phyloP scores from a whole-genome alignment of 2,113 vertebrate genomes.

The Cariama cristata region DNA sequence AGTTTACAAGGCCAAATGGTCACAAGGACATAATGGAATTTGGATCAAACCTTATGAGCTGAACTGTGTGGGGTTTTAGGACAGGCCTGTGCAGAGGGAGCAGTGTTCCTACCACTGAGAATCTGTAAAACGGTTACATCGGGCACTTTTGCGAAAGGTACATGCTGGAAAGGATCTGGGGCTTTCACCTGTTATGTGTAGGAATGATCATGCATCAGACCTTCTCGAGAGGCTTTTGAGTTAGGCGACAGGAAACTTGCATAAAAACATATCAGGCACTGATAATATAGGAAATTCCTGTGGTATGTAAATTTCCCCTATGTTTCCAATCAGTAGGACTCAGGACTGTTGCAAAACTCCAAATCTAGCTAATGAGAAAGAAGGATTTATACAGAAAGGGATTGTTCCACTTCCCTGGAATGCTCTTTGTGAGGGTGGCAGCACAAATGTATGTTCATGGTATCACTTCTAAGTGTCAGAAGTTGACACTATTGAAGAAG shows the following conservation, averaged over 20 bases:
- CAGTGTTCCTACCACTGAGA: not conserved
- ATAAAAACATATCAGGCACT: not conserved
- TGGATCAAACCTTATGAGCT: not conserved
- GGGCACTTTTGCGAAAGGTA: not conserved
- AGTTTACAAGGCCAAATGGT: not conserved
- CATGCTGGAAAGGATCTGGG: rapidly evolving
- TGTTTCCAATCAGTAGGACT: not conserved
- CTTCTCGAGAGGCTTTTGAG: not conserved
- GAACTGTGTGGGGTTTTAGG: not conserved
- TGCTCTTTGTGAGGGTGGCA: not conserved
- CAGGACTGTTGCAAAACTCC: not conserved
- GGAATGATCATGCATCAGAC: not conserved
- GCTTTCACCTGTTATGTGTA: not conserved
- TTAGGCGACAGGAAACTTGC: not conserved
- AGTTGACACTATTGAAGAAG: not conserved
- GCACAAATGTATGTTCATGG: not conserved
- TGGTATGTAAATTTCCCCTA: rapidly evolving
- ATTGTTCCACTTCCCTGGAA: not conserved
- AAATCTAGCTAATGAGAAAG: not conserved
- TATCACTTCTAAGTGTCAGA: not conserved
- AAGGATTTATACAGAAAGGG: not conserved
- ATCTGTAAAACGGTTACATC: rapidly evolving
- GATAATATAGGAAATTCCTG: not conserved
- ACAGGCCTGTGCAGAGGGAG: not conserved
- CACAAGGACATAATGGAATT: not conserved